Conservation (phyloP, 2,888 invertebrate species). For the Netelia fuscicornis region DNA sequence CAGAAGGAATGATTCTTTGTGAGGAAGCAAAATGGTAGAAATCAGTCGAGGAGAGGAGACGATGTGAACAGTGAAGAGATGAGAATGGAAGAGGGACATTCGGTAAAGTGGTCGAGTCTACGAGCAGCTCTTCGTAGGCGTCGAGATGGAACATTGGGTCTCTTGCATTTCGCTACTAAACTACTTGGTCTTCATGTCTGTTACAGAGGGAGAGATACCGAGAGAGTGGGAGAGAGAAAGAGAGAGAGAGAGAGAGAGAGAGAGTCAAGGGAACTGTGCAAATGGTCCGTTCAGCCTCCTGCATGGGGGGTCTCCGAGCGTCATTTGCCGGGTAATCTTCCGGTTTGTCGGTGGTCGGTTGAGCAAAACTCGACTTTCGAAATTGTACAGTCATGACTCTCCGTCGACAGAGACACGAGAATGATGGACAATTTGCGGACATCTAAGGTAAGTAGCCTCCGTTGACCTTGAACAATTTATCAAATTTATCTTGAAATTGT, state of each 20-base stretch:
- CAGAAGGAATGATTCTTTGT: background rate
- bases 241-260: conserved; percentile 3
- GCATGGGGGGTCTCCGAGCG: conserved; percentile 63
- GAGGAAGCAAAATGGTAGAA: too few species aligned
- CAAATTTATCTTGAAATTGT: too few species aligned
- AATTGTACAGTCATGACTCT: conserved; percentile 67
- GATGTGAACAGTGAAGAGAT: conserved; percentile 20
- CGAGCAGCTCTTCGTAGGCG: conserved; percentile 23
- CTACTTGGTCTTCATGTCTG: conserved; percentile 24
- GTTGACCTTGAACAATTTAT: too few species aligned
- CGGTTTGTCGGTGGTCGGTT: conserved; percentile 68
- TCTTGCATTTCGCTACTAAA: conserved; percentile 38
- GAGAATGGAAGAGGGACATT: conserved; percentile 6
- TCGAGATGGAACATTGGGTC: conserved; percentile 33
- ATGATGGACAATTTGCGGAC: background rate
- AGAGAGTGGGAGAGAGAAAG: conserved; percentile 1
- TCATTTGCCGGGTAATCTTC: conserved; percentile 66
- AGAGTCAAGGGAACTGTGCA: background rate
- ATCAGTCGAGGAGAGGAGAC: background rate
- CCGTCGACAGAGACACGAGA: background rate
- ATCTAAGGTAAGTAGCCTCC: background rate
- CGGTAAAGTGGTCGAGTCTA: conserved; percentile 36
- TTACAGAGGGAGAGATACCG: conserved; percentile 8
- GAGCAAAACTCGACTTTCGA: conserved; percentile 56
- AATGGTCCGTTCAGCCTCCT: background rate